Evolutionary conservation across 2,888 invertebrate genomes (phyloP), one percentile per base, ranked within the genome.

Genomic region (Polydrusus tereticollis): DNA sequence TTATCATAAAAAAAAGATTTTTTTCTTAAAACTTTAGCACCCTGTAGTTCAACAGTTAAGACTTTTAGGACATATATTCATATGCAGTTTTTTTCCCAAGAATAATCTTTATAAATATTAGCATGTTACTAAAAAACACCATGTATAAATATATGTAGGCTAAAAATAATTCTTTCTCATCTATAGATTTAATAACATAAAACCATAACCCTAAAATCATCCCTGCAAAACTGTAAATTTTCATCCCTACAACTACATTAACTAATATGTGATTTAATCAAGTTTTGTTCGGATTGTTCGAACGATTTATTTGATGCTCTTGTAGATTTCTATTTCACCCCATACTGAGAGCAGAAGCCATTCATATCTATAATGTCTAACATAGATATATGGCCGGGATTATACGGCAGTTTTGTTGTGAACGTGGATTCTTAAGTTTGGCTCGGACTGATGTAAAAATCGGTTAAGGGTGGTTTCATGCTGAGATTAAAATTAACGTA

Each of bases 251-350:
- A 69, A 52, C 52, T 69, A 45, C 65, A 70, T 70, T 71, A 71
- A 71, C 60, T 71, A 71, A 71, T 71, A 71, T 66, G 65, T 47
- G 65, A 71, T 71, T 71, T 71, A 71, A 71, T 71, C 71, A 66
- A 71, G 66, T 71, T 71, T 66, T 59, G 66, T 65, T 62, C 62
- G 45, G 71, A 71, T 71, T 66, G 71, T 66, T 65, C 60, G 55
- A 66, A 26, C 65, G 71, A 71, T 71, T 71, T 71, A 68, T 62
- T 52, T 29, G 69, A 65, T 60, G 21, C 63, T 69, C 63, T 57
- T 62, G 33, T 38, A 69, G 63, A 69, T 69, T 62, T 68, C 68
- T 68, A 58, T 43, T 68, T 68, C 60, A 59, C 60, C 68, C 68
- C 68, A 60, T 59, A 68, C 59, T 67, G 59, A 67, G 67, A 59